Conservation (phyloP, 2,888 invertebrate genomes). For the Drepanosiphum platanoidis region DNA sequence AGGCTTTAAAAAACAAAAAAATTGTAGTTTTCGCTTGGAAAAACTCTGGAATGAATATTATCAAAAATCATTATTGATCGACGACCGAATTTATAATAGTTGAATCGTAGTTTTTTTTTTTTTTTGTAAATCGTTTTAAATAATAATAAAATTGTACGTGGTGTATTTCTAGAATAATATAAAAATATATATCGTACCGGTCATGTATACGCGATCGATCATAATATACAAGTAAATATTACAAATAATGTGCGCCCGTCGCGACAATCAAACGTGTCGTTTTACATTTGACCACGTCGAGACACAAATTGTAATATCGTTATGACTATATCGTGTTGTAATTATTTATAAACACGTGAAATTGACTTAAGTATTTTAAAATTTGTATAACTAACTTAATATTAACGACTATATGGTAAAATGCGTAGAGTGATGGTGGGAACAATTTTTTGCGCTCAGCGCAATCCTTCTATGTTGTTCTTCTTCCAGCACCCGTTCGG, state of each 20-base stretch:
- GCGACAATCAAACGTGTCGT: not conserved
- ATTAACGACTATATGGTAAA: conserved; percentile 52
- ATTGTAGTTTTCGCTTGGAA: not conserved
- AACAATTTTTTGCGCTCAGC: not conserved
- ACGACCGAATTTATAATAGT: not conserved
- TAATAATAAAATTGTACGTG: not conserved
- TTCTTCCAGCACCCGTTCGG: conserved; percentile 84
- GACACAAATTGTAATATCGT: not conserved
- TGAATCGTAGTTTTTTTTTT: not conserved
- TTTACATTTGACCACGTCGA: not conserved
- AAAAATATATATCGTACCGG: no score
- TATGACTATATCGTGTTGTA: conserved; percentile 24
- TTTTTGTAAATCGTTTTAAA: not conserved
- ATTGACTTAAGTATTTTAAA: conserved; percentile 33
- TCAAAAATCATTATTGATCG: not conserved
- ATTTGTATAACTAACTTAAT: conserved; percentile 25
- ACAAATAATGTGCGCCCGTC: not conserved
- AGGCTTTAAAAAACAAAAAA: not conserved
- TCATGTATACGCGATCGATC: not conserved
- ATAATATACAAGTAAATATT: not conserved
- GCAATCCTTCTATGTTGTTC: conserved; percentile 74
- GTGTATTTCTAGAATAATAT: no score
- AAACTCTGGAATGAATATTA: no score
- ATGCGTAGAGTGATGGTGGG: not conserved
- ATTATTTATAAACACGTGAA: conserved; percentile 40